Base-by-base conservation (phyloP, 2,797 vertebrate species). In the Nannoperca australis region DNA sequence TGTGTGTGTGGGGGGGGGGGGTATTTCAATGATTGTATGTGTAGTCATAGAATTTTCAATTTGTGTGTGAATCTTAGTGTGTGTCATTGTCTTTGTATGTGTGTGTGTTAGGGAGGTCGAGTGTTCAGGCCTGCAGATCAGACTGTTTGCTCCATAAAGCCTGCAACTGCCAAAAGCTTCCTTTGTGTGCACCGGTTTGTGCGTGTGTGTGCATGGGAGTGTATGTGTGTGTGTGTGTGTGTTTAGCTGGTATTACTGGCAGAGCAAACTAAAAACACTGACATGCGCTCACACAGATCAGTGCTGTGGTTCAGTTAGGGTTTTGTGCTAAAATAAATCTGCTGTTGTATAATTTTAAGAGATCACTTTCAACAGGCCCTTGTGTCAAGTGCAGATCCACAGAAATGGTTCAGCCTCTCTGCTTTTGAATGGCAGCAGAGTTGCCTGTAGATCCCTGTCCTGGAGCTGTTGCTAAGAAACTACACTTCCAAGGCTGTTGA, bases 401-500 rank as follows among this genome's bases (percentile, higher is more conserved):
- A 70, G 71, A 74, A 68, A 59, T 38, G 53, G 62, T 80, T 82
- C 73, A 74, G 58, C 69, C 69, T 78, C 73, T 84, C 70, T 61
- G 56, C 22, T 49, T 72, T n/a, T 81, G 66, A 85, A 81, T 56
- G 82, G 76, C 74, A 75, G 80, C 68, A n/a, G 32, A 54, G 79
- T 73, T 38, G 60, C 54, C 62, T 68, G 40, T 36, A 81, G 73
- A 83, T 81, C 42, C 32, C 56, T 24, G 63, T 82, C 78, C 74
- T 53, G 70, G 49, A 72, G 68, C 79, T 54, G 79, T 89, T 88
- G 87, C 87, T 88, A 83, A 88, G 87, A 79, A 76, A 86, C 90
- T 58, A 73, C 63, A 67, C 49, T 62, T 83, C 76, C 54, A 80
- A 79, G 71, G 66, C 64, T 64, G 73, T 36, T 83, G 80, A 81